Conservation (phyloP, 2,888 invertebrate species). For the Dioctria rufipes region DNA sequence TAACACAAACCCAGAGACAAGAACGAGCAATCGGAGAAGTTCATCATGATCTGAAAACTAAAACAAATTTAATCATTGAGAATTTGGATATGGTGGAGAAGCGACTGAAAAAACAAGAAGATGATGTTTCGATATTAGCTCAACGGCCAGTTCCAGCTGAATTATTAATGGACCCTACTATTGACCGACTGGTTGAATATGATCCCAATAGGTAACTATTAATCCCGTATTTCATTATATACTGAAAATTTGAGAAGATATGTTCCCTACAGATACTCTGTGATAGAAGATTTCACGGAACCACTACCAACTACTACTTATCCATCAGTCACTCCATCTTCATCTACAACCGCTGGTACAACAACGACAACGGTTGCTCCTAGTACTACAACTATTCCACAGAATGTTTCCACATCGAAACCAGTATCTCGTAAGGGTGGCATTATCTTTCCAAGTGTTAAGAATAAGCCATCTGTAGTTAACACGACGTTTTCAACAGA, state of each 20-base stretch:
- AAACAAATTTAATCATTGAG: slow-evolving; percentile 89
- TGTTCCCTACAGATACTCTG: slow-evolving; percentile 66
- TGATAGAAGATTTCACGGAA: slow-evolving; percentile 68
- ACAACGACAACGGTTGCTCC: slow-evolving; percentile 61
- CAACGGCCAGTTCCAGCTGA: slow-evolving; percentile 84
- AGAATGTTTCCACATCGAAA: slow-evolving; percentile 67
- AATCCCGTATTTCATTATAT: not conserved
- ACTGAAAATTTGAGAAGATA: slow-evolving; percentile 33
- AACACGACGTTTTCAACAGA: slow-evolving; percentile 88
- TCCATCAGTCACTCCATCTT: slow-evolving; percentile 60
- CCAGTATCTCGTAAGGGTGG: slow-evolving; percentile 80
- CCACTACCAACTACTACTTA: slow-evolving; percentile 68
- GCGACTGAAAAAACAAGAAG: slow-evolving; percentile 86
- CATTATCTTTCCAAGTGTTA: slow-evolving; percentile 91
- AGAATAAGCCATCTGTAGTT: slow-evolving; percentile 90
- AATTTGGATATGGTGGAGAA: slow-evolving; percentile 90
- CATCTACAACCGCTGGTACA: slow-evolving; percentile 61
- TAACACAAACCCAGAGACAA: slow-evolving; percentile 89
- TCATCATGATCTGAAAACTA: slow-evolving; percentile 84
- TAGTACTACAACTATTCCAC: slow-evolving; percentile 48
- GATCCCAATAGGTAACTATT: slow-evolving; percentile 77
- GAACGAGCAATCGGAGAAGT: slow-evolving; percentile 90
- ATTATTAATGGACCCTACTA: slow-evolving; percentile 82
- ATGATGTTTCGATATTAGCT: slow-evolving; percentile 84
- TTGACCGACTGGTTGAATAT: slow-evolving; percentile 85